Conservation (phyloP, 1,140 invertebrate genomes). For the Drosophila malerkotliana region DNA sequence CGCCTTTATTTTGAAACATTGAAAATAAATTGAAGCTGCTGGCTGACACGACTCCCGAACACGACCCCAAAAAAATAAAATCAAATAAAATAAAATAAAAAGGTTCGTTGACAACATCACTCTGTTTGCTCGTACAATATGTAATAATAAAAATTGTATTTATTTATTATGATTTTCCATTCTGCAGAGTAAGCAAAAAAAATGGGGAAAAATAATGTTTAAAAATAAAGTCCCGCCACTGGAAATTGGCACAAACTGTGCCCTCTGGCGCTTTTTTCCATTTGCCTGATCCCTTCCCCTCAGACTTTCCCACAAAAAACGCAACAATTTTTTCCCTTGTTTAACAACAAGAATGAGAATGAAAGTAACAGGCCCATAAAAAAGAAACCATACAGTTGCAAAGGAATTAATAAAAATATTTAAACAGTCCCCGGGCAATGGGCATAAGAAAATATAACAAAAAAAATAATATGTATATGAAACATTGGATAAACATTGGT, state of each 20-base stretch:
- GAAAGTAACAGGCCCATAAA: background rate
- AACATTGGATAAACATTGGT: constrained; percentile 20
- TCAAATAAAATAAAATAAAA: constrained; percentile 27
- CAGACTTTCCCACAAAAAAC: constrained; percentile 20
- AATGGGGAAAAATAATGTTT: background rate
- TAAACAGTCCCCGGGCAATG: constrained; percentile 49
- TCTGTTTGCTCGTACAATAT: constrained; percentile 45
- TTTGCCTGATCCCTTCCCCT: constrained; percentile 1
- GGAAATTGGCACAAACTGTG: constrained; percentile 63
- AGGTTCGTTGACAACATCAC: constrained; percentile 65
- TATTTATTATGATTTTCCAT: constrained; percentile 79
- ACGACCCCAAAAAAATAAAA: background rate
- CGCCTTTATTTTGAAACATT: constrained; percentile 61
- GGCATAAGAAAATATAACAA: constrained; percentile 12
- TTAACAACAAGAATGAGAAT: constrained; percentile 44
- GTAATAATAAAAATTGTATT: constrained; percentile 72
- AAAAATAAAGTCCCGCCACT: constrained; percentile 20
- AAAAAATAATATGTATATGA: constrained; percentile 12
- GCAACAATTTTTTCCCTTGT: constrained; percentile 44
- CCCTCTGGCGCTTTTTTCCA: constrained; percentile 36
- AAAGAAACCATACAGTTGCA: constrained; percentile 11
- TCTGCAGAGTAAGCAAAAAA: constrained; percentile 52
- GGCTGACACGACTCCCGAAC: constrained; percentile 21
- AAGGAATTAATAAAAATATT: constrained; percentile 41
- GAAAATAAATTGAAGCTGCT: constrained; percentile 77